Percentiles rank a stretch among this genome's conserved stretches.
phyloP scores from a whole-genome alignment of 2,797 vertebrate species.

The Coregonus sp. region DNA sequence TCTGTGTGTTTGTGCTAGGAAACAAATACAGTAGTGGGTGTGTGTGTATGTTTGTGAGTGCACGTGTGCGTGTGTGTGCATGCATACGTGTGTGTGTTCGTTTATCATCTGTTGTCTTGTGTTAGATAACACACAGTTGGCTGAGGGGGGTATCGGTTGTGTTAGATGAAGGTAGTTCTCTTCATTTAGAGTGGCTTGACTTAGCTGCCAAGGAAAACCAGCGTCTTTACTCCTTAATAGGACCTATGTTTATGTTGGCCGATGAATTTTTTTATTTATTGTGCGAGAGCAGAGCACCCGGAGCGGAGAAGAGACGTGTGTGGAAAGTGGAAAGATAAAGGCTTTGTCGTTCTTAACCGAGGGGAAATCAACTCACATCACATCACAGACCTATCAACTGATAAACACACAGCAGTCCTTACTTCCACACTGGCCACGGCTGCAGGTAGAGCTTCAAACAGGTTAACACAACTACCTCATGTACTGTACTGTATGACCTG shows the following conservation, averaged over 20 bases:
- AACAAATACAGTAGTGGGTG: neutral
- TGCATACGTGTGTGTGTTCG: neutral
- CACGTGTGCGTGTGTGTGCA: constrained; percentile 6
- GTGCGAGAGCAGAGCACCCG: neutral
- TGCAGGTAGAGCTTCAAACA: neutral
- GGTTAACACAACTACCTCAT: neutral
- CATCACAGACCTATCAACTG: neutral
- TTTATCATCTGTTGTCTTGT: constrained; percentile 1
- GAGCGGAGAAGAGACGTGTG: neutral
- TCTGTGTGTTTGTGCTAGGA: neutral
- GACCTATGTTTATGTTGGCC: neutral
- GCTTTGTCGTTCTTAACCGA: neutral
- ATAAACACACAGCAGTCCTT: neutral
- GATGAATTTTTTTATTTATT: neutral
- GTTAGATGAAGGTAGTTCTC: neutral
- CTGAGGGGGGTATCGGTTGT: neutral
- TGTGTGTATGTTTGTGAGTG: constrained; percentile 2
- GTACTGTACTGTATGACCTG: neutral
- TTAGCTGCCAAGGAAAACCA: neutral
- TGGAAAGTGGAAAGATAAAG: constrained; percentile 9
- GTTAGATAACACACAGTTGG: neutral
- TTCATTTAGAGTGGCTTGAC: neutral
- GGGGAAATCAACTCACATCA: neutral
- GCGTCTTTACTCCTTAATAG: neutral
- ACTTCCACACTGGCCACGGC: neutral